phyloP scores from a whole-genome alignment of 2,888 invertebrate genomes.

The Tortricodes alternella region DNA sequence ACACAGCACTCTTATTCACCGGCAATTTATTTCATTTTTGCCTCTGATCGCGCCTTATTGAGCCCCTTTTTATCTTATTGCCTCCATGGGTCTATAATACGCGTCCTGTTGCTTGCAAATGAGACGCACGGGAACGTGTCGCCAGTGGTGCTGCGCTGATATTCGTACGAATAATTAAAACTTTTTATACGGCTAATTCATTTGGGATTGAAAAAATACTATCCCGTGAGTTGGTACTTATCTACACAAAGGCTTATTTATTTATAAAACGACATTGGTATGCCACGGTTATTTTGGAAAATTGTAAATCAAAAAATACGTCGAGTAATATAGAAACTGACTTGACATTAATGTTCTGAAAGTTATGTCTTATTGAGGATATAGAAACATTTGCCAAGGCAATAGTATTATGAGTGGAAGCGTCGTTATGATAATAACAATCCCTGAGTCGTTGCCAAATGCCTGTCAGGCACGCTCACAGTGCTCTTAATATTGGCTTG shows the following conservation, averaged over 20 bases:
- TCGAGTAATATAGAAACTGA: slow-evolving; percentile 48
- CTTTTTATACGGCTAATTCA: slow-evolving; percentile 49
- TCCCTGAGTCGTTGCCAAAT: slow-evolving; percentile 70
- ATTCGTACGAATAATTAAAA: slow-evolving; percentile 75
- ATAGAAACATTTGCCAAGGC: slow-evolving; percentile 66
- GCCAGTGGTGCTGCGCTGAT: slow-evolving; percentile 70
- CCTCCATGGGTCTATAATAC: slow-evolving; percentile 80
- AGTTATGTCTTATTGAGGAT: slow-evolving; percentile 65
- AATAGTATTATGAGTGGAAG: slow-evolving; percentile 71
- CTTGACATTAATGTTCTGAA: slow-evolving; percentile 61
- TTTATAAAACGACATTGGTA: slow-evolving; percentile 31
- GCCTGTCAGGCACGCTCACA: slow-evolving; percentile 20
- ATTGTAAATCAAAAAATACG: slow-evolving; percentile 52
- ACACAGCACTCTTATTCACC: slow-evolving; percentile 79
- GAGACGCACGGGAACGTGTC: slow-evolving; percentile 75
- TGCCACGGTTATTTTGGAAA: slow-evolving; percentile 36
- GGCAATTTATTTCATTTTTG: slow-evolving; percentile 83
- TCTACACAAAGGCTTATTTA: no score
- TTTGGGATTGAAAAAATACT: slow-evolving; percentile 36
- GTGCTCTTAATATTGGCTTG: slow-evolving; percentile 11
- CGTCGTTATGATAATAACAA: slow-evolving; percentile 75
- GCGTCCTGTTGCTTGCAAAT: slow-evolving; percentile 81
- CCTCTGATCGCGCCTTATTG: slow-evolving; percentile 82
- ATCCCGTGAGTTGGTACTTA: slow-evolving; percentile 28
- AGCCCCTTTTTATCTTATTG: slow-evolving; percentile 80